Evolutionary conservation across 1,140 invertebrate species (phyloP), one percentile per base, ranked within the genome.

Genomic region (Bombus affinis): DNA sequence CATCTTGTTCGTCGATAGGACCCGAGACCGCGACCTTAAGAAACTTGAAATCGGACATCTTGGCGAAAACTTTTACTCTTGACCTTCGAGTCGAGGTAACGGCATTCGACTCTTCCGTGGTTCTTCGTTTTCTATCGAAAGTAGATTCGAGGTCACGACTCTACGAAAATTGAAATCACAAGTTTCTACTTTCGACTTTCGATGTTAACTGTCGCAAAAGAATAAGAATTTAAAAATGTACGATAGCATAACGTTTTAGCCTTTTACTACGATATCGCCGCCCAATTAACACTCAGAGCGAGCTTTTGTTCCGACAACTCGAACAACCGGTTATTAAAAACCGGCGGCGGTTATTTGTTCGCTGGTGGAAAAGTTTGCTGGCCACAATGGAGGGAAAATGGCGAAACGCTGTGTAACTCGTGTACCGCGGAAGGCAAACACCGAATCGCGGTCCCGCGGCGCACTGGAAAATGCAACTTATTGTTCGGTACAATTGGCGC

Each of bases 321-420:
- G 73, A 25, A 53, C n/a, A 44, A 35, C 8, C 71, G 39, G 47
- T 75, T 57, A 75, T 75, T 75, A 57, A 75, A 57, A 75, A 75
- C 8, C 73, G 22, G 32, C n/a, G 13, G 15, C 22, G n/a, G 18
- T 37, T 37, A 10, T 37, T 75, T 57, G n/a, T 72, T 42, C 70
- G 70, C 39, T 22, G 12, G 25, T 28, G 39, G 47, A 22, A 53
- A 53, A 53, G 47, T 53, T 53, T 53, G 47, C 47, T 18, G 47
- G 70, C 39, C 12, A n/a, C 70, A 42, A 72, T 18, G 37, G 68
- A 39, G 35, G 37, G 37, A 32, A 70, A 39, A 39, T 25, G 39
- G 25, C n/a, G 42, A 28, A 22, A 35, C 42, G 42, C n/a, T 8
- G n/a, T 35, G 72, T 53, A 73, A 13, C 42, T 18, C 13, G n/a